phyloP scores from a whole-genome alignment of 2,888 invertebrate genomes.

The Drosophila stalkeri region DNA sequence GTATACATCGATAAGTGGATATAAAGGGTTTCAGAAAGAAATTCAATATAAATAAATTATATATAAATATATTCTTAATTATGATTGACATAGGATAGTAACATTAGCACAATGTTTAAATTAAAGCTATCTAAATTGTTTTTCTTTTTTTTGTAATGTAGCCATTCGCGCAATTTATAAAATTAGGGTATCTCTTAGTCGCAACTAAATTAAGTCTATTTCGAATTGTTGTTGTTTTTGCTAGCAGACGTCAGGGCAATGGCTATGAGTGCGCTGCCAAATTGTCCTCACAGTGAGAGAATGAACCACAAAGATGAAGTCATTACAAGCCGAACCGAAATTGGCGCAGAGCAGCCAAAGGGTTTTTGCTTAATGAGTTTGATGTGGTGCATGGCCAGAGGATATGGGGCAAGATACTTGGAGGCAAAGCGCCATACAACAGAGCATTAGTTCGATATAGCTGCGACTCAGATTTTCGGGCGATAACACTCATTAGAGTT shows the following conservation, averaged over 20 bases:
- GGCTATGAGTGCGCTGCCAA: slow-evolving; percentile 61
- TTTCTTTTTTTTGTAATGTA: no score
- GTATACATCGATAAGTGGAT: background rate
- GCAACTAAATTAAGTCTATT: background rate
- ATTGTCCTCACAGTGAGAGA: slow-evolving; percentile 66
- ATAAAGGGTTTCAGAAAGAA: background rate
- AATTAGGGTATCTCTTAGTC: background rate
- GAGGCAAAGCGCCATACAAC: slow-evolving; percentile 23
- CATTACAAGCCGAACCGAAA: slow-evolving; percentile 73
- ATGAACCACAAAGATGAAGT: slow-evolving; percentile 76
- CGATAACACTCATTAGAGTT: slow-evolving; percentile 76
- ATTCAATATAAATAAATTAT: background rate
- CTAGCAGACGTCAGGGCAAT: slow-evolving; percentile 55
- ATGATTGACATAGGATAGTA: background rate
- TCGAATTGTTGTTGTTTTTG: slow-evolving; percentile 36
- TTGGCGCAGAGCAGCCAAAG: slow-evolving; percentile 72
- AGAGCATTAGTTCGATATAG: slow-evolving; percentile 24
- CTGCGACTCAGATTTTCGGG: slow-evolving; percentile 53
- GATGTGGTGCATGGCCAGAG: slow-evolving; percentile 12
- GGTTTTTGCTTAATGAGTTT: slow-evolving; percentile 77
- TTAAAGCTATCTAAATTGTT: no score
- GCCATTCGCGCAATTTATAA: background rate
- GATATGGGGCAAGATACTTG: slow-evolving; percentile 15
- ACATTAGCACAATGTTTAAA: no score
- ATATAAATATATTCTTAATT: background rate